Conservation (phyloP, 1,140 invertebrate genomes). For the Conus betulinus region DNA sequence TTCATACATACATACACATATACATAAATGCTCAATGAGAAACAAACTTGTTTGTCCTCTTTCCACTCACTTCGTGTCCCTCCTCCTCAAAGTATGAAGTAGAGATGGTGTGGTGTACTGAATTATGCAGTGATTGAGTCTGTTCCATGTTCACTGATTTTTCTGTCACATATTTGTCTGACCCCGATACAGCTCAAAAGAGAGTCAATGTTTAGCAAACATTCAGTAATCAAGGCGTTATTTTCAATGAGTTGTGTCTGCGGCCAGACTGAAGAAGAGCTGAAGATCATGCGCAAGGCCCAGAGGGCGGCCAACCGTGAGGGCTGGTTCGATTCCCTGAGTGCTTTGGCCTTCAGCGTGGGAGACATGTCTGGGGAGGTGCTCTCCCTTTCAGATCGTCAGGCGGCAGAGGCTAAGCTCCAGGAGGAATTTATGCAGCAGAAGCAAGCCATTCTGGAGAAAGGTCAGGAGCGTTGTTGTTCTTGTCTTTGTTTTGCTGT, state of each 20-base stretch:
- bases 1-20: neutral
- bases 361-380: conserved; percentile 22
- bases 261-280: conserved; percentile 49
- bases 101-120: no score
- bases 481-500: neutral
- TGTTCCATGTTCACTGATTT: no score
- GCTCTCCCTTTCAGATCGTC: neutral
- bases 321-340: conserved; percentile 63
- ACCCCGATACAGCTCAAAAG: no score
- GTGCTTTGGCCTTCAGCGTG: conserved; percentile 55
- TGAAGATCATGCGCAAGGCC: conserved; percentile 48
- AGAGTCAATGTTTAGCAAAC: no score
- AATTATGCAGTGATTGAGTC: no score
- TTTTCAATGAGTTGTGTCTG: neutral
- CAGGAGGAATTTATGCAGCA: conserved; percentile 39
- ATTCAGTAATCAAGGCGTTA: no score
- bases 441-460: conserved; percentile 38
- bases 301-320: conserved; percentile 54
- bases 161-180: no score
- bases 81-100: no score
- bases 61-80: no score
- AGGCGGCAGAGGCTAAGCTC: conserved; percentile 30
- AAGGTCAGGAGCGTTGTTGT: neutral
- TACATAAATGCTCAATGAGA: no score
- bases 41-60: no score